Evolutionary conservation across 2,113 vertebrate species (phyloP).

Genomic region (Oxyura jamaicensis): DNA sequence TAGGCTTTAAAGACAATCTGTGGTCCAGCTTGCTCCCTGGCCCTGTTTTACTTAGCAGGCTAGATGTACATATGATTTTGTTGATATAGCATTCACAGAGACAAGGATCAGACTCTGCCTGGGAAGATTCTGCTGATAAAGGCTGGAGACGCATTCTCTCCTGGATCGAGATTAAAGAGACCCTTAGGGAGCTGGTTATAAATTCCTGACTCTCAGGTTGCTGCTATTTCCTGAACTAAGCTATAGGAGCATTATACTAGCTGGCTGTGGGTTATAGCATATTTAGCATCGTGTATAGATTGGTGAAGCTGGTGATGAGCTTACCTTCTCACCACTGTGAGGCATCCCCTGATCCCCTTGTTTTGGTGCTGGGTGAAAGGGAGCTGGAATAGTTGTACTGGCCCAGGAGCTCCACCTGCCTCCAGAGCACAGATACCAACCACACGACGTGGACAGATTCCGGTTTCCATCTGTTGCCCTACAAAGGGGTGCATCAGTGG

Average conservation of each 20-base stretch:
- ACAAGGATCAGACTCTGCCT: conserved; percentile 41
- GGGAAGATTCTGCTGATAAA: conserved; percentile 58
- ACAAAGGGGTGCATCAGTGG: background rate
- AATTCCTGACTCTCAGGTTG: conserved; percentile 57
- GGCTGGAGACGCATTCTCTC: conserved; percentile 38
- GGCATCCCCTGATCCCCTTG: background rate
- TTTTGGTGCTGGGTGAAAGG: background rate
- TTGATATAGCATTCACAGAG: conserved; percentile 24
- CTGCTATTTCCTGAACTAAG: conserved; percentile 55
- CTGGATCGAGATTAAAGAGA: conserved; percentile 68
- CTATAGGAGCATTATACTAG: background rate
- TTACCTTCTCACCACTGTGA: background rate
- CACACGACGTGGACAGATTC: background rate
- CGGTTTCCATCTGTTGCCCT: background rate
- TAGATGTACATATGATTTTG: conserved; percentile 19
- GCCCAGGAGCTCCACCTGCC: background rate
- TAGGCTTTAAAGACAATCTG: conserved; percentile 43
- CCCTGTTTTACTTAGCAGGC: conserved; percentile 1
- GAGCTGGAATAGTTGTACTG: background rate
- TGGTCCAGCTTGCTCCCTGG: conserved; percentile 54
- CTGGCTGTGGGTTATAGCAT: background rate
- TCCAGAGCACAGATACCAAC: background rate
- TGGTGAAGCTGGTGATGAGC: background rate
- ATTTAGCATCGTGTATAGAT: background rate
- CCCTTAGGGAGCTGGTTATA: conserved; percentile 49